phyloP scores from a whole-genome alignment of 2,888 invertebrate species.

The Lepidochrysops patricia region DNA sequence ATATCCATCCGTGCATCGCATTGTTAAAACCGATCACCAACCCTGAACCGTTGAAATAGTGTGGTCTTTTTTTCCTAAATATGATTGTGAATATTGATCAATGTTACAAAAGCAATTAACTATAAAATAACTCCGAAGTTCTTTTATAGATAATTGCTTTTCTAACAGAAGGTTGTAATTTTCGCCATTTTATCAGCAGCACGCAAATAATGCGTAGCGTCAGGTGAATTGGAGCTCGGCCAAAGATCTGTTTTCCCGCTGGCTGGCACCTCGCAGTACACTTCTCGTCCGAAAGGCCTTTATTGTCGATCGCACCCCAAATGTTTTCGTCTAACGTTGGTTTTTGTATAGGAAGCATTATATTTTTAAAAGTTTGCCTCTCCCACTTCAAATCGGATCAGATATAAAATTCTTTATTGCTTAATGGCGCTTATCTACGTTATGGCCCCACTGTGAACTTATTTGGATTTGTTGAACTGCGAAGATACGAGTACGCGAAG shows the following conservation, averaged over 20 bases:
- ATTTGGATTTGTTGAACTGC: slow-evolving; percentile 12
- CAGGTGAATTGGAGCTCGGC: slow-evolving; percentile 68
- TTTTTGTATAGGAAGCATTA: slow-evolving; percentile 73
- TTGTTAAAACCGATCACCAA: no score
- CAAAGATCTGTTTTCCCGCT: slow-evolving; percentile 71
- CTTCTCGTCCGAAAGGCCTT: slow-evolving; percentile 74
- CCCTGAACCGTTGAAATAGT: no score
- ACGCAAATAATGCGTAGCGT: slow-evolving; percentile 31
- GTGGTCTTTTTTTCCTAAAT: no score
- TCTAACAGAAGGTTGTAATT: slow-evolving; percentile 2
- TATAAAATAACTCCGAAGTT: neutral
- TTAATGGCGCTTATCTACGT: slow-evolving; percentile 26
- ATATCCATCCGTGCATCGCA: no score
- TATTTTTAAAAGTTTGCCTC: slow-evolving; percentile 64
- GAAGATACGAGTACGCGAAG: neutral
- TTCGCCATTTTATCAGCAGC: neutral
- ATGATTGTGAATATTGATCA: no score
- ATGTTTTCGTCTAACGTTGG: slow-evolving; percentile 67
- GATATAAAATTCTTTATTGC: slow-evolving; percentile 27
- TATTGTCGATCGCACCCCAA: slow-evolving; percentile 67
- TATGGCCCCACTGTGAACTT: slow-evolving; percentile 9
- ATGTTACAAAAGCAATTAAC: neutral
- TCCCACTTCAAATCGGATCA: slow-evolving; percentile 26
- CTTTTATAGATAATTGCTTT: no score
- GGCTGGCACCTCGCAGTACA: slow-evolving; percentile 71